A percentile compares a stretch with the other conserved stretches of the same genome.
Conservation (phyloP, 2,797 vertebrate genomes). For the Syngnathus rostellatus region DNA sequence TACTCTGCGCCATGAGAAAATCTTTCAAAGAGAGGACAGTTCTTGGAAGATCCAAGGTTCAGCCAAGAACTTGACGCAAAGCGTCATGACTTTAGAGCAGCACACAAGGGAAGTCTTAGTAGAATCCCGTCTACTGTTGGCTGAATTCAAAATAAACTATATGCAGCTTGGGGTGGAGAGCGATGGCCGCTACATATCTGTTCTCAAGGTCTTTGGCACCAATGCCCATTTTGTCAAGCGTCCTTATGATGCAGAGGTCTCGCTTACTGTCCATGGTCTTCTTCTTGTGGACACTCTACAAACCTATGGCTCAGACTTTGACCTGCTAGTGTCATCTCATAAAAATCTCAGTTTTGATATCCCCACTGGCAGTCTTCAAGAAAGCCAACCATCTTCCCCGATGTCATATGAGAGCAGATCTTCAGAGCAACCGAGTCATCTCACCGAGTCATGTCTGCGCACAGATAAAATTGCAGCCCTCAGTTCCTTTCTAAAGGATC, state of each 20-base stretch:
- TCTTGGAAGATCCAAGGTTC: constrained; percentile 84
- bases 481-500: constrained; percentile 66
- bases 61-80: constrained; percentile 87
- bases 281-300: constrained; percentile 94
- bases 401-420: constrained; percentile 50
- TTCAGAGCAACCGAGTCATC: constrained; percentile 47
- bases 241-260: constrained; percentile 89
- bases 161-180: constrained; percentile 97
- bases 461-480: constrained; percentile 51
- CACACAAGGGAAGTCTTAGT: constrained; percentile 91
- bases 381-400: constrained; percentile 86
- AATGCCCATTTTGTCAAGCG: constrained; percentile 94
- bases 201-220: constrained; percentile 94
- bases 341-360: constrained; percentile 93
- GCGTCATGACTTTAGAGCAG: constrained; percentile 86
- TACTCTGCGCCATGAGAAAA: constrained; percentile 78
- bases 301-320: constrained; percentile 93
- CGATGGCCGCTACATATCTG: constrained; percentile 89
- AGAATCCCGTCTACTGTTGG: constrained; percentile 89
- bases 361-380: constrained; percentile 85
- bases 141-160: constrained; percentile 92
- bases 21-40: constrained; percentile 78
- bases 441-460: constrained; percentile 27
- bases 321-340: constrained; percentile 94
- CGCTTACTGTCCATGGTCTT: constrained; percentile 90